A percentile compares a stretch with the other conserved stretches of the same genome.
Conservation (phyloP, 1,140 invertebrate species). For the Drosophila guanche region DNA sequence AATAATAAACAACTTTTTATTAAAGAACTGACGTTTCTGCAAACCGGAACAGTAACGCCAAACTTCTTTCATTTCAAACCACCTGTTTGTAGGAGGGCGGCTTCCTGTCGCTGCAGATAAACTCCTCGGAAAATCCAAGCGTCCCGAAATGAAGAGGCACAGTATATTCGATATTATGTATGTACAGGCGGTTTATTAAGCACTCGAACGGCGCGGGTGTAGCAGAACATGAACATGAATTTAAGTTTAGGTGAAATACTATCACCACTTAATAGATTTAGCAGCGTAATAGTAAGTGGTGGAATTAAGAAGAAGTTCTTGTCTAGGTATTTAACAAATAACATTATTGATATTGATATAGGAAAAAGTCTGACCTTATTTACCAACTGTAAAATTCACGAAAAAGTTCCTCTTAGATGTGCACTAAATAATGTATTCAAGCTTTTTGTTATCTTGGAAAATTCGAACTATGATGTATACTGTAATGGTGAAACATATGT, state of each 20-base stretch:
- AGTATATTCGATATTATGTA: too few species aligned
- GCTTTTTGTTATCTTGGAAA: slow-evolving; percentile 1
- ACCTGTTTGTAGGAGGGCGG: too few species aligned
- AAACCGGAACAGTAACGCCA: too few species aligned
- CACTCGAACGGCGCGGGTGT: too few species aligned
- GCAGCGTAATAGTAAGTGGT: too few species aligned
- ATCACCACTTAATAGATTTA: background rate
- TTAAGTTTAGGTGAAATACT: background rate
- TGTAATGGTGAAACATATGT: slow-evolving; percentile 1
- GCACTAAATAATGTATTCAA: slow-evolving; percentile 5
- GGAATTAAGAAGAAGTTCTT: too few species aligned
- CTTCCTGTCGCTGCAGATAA: too few species aligned
- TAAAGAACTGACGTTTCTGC: too few species aligned
- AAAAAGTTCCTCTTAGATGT: slow-evolving; percentile 1
- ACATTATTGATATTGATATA: slow-evolving; percentile 2
- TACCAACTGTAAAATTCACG: slow-evolving; percentile 2
- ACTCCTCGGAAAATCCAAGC: too few species aligned
- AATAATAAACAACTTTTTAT: too few species aligned
- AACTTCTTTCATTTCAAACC: background rate
- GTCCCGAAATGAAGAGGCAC: too few species aligned
- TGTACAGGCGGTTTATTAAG: too few species aligned
- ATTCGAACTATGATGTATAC: background rate
- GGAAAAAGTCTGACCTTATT: background rate
- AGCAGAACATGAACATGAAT: background rate
- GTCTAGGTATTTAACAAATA: slow-evolving; percentile 5